Conservation (phyloP, 2,797 vertebrate species). For the Sebastes nivosus region DNA sequence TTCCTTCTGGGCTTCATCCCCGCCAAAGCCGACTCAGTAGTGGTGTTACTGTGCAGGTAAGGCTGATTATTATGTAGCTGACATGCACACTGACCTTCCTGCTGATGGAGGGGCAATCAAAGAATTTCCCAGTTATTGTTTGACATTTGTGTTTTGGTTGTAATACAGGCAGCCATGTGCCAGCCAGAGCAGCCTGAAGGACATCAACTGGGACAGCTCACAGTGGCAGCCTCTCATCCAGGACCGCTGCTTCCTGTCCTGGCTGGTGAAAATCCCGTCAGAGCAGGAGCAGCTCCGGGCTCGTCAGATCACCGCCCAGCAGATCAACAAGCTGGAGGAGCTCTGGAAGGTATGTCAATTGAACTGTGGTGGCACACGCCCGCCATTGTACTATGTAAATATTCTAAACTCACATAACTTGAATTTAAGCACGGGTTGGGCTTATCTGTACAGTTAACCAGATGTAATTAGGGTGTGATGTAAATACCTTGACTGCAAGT, state of each 20-base stretch:
- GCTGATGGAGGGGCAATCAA: neutral
- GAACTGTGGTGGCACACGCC: neutral
- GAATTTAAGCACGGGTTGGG: neutral
- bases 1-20: slow-evolving; percentile 98
- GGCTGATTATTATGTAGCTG: neutral
- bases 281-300: slow-evolving; percentile 97
- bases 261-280: slow-evolving; percentile 98
- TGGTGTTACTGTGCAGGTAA: slow-evolving; percentile 95
- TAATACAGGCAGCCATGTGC: slow-evolving; percentile 92
- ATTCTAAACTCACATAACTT: neutral
- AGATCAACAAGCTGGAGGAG: slow-evolving; percentile 99
- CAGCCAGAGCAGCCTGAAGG: slow-evolving; percentile 98
- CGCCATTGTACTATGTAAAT: slow-evolving; percentile 6
- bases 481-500: neutral
- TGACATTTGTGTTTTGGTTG: slow-evolving; percentile 38
- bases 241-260: slow-evolving; percentile 97
- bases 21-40: slow-evolving; percentile 96
- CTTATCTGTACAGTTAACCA: neutral
- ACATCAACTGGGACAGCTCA: slow-evolving; percentile 99
- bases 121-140: neutral
- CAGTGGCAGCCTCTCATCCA: slow-evolving; percentile 99
- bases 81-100: neutral
- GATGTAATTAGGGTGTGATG: neutral
- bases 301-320: slow-evolving; percentile 96
- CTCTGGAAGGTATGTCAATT: slow-evolving; percentile 93